Base-by-base conservation (phyloP, 1,140 invertebrate genomes). In the Calephelis virginiensis region DNA sequence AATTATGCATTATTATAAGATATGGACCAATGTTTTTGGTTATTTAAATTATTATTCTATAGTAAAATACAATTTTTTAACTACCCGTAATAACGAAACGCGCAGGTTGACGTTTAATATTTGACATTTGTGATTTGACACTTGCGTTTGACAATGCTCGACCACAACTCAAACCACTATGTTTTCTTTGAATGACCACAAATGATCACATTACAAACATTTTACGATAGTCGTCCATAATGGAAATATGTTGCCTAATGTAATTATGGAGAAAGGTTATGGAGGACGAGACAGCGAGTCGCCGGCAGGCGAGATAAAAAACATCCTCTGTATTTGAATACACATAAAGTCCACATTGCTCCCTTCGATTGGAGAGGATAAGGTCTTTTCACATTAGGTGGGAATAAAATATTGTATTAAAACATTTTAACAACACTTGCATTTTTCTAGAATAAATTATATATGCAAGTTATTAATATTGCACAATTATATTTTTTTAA, bases 261-360 rank as follows among this genome's bases (percentile, higher is more conserved):
- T 79, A 79, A 77, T 72, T 77, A 75, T 65, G 67, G 61, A 69
- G 67, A 69, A 78, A 80, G 72, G 75, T 76, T 82, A 77, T 82
- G 76, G 81, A 77, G 80, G 74, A 73, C 83, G 83, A 89, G 86
- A 89, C 86, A 82, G 74, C 66, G 69, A 76, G 85, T 83, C 86
- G 85, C 86, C 86, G 68, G 49, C n/a, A 17, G 50, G 38, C 17
- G 12, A 50, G 53, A 14, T 37, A 43, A 14, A 61, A 43, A 38
- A 73, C 28, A 68, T 48, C 9, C 64, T 45, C 48, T 73, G 68
- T 76, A 80, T 80, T 71, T 67, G 38, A 61, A n/a, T 50, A 6
- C 43, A 11, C 0, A 63, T 81, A 76, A 70, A 61, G 74, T 67
- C 12, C 43, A 17, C 63, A 72, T 77, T 80, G 1, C 13, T 56